Evolutionary conservation across 2,888 invertebrate genomes (phyloP).

Genomic region (Thyatira batis): DNA sequence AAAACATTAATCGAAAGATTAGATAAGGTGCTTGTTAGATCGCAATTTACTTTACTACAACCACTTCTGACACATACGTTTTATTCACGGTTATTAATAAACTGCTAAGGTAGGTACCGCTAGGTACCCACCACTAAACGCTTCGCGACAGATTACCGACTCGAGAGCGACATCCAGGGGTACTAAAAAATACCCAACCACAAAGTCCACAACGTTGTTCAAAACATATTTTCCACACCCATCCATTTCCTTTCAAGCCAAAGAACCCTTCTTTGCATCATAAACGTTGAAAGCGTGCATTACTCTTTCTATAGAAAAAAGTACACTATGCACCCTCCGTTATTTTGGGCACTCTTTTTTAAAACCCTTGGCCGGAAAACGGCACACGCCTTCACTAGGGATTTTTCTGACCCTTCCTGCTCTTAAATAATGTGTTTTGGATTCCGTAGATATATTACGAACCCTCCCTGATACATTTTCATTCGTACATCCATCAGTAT

Average conservation of each 20-base stretch:
- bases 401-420: slow-evolving; percentile 26
- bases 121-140: too few relatives aligned
- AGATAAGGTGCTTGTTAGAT: neutral
- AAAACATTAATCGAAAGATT: neutral
- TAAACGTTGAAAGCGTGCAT: neutral
- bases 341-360: slow-evolving; percentile 4
- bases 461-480: neutral
- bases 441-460: slow-evolving; percentile 1
- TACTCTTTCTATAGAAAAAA: neutral
- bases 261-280: neutral
- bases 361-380: slow-evolving; percentile 22
- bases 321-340: neutral
- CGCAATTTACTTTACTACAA: too few relatives aligned
- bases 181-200: neutral
- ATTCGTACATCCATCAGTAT: slow-evolving; percentile 3
- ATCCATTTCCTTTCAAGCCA: neutral
- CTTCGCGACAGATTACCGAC: too few relatives aligned
- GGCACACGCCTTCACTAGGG: slow-evolving; percentile 22
- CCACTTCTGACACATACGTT: too few relatives aligned
- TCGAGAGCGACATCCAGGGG: too few relatives aligned
- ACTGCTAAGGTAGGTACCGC: too few relatives aligned
- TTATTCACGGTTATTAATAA: too few relatives aligned
- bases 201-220: neutral
- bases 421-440: slow-evolving; percentile 19
- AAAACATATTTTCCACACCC: neutral